A percentile compares a stretch with the other conserved stretches of the same genome.
Conservation (phyloP, 1,140 invertebrate genomes). For the Colletes gigas region DNA sequence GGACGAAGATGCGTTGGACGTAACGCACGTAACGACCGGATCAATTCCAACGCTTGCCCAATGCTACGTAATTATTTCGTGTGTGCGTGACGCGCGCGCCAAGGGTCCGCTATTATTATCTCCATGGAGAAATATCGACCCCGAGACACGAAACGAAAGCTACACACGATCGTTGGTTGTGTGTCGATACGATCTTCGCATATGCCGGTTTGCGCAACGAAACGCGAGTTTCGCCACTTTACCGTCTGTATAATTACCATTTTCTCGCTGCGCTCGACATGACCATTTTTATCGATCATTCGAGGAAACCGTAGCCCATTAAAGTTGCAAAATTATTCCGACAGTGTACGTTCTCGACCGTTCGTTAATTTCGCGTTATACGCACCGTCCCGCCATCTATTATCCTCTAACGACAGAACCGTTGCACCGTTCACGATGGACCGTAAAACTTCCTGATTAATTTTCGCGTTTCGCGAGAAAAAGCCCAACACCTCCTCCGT, state of each 20-base stretch:
- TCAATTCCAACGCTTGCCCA: constrained; percentile 46
- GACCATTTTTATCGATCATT: constrained; percentile 6
- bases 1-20: constrained; percentile 3
- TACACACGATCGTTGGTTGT: not conserved
- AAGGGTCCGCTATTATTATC: constrained; percentile 47
- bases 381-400: not conserved
- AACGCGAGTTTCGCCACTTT: constrained; percentile 7
- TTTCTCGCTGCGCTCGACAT: not conserved
- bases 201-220: constrained; percentile 11
- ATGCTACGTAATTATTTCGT: constrained; percentile 47
- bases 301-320: not conserved
- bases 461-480: constrained; percentile 33
- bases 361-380: constrained; percentile 1
- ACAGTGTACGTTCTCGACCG: not conserved
- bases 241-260: constrained; percentile 19
- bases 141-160: constrained; percentile 28
- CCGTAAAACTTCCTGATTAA: constrained; percentile 19
- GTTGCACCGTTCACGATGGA: constrained; percentile 12
- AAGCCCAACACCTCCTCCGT: constrained; percentile 18
- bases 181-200: constrained; percentile 18
- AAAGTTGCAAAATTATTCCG: not conserved
- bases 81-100: constrained; percentile 41
- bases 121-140: constrained; percentile 48
- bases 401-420: constrained; percentile 8
- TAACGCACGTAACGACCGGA: constrained; percentile 12